Base-by-base conservation (phyloP, 1,140 invertebrate species). In the Bombyx mandarina region DNA sequence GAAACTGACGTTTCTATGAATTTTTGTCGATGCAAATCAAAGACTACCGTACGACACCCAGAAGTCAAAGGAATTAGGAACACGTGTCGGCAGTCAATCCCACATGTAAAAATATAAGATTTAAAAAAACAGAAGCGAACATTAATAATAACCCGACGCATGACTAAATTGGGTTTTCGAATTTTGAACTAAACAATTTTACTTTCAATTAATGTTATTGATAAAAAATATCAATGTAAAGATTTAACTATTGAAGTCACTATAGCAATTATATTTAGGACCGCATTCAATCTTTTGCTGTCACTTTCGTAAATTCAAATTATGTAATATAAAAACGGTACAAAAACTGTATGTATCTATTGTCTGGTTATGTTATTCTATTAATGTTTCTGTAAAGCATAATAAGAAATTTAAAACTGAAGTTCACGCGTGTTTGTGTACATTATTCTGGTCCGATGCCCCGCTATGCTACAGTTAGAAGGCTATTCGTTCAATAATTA, bases 401-500 rank as follows among this genome's bases (percentile, higher is more conserved):
- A 57, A 57, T 26, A 45, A 45, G 56, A 44, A 54, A 42, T 47
- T 51, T 52, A 54, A 50, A 62, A 47, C 60, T 48, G n/a, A 52
- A 56, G 56, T 68, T 71, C 64, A 77, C 64, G 71, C 66, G 48
- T 69, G 68, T 71, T 60, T 61, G 50, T 53, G 12, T 12, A 9
- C 56, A 76, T 79, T 82, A 70, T 79, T 51, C 26, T 35, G 10
- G 43, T 35, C 55, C 48, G 70, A 71, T 62, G 54, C 62, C 81
- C 81, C 73, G 77, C 75, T 65, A 73, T 55, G 77, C 75, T 69
- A 84, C 81, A 79, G 79, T 82, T 82, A 79, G 46, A 57, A 64
- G 46, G 63, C 61, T 54, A 70, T 76, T 73, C 65, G 57, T 56
- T 63, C 67, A 67, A 81, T 84, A 77, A 84, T 83, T 77, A 80